Percentiles rank a stretch among this genome's conserved stretches.
Conservation (phyloP, 1,140 invertebrate species). For the Drosophila nebulosa region DNA sequence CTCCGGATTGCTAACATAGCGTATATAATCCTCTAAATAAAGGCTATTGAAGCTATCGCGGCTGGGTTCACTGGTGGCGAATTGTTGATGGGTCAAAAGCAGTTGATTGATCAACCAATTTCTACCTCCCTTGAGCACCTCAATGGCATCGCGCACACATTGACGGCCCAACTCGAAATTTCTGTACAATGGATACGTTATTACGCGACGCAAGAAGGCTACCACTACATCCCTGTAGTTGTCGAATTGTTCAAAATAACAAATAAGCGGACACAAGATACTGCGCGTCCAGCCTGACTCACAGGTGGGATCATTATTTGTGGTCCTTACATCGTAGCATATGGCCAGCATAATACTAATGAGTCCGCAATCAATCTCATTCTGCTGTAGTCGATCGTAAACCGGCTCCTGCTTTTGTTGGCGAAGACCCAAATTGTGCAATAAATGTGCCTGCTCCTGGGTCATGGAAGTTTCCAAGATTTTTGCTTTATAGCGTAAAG, state of each 20-base stretch:
- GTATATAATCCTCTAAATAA: conserved; percentile 71
- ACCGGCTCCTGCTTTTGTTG: conserved; percentile 3
- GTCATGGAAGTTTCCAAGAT: conserved; percentile 64
- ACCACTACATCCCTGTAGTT: conserved; percentile 66
- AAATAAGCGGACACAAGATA: conserved; percentile 62
- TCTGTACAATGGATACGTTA: conserved; percentile 73
- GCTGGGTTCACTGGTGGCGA: conserved; percentile 46
- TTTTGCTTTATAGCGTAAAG: conserved; percentile 62
- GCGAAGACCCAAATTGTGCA: conserved; percentile 56
- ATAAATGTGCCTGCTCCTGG: conserved; percentile 61
- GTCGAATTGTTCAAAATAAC: conserved; percentile 71
- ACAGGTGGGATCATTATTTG: conserved; percentile 71
- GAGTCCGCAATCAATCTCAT: conserved; percentile 67
- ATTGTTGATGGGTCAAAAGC: conserved; percentile 61
- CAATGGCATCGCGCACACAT: conserved; percentile 68
- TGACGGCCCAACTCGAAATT: conserved; percentile 68
- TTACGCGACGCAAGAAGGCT: conserved; percentile 62
- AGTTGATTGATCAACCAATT: conserved; percentile 73
- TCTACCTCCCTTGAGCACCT: conserved; percentile 60
- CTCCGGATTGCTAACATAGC: conserved; percentile 52
- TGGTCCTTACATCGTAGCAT: conserved; percentile 73
- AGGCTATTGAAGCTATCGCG: conserved; percentile 62
- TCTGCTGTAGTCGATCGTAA: conserved; percentile 34
- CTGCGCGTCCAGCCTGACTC: conserved; percentile 75
- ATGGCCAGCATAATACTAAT: conserved; percentile 74